Conservation (phyloP, 2,797 vertebrate species). For the Alosa sapidissima region DNA sequence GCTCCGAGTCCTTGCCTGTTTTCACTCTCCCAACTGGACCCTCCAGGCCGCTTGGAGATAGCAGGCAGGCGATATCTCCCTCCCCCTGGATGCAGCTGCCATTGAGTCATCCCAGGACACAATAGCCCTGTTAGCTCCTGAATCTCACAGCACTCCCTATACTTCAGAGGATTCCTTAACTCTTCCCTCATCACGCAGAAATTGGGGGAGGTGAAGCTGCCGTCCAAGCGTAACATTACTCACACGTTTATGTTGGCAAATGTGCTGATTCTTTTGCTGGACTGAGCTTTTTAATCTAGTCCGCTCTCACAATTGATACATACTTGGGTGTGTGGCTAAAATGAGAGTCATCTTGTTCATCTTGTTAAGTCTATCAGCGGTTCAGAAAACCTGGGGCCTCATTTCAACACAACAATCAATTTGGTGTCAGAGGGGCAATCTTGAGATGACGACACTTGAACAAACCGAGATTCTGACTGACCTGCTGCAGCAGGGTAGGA, state of each 20-base stretch:
- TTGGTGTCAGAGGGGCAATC: no score
- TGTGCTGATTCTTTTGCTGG: neutral
- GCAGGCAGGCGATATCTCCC: slow-evolving; percentile 5
- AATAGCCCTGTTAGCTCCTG: neutral
- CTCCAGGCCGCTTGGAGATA: slow-evolving; percentile 1
- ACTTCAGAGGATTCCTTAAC: neutral
- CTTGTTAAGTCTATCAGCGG: neutral
- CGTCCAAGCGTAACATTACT: neutral
- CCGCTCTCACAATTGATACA: neutral
- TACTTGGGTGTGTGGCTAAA: neutral
- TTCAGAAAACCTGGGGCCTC: no score
- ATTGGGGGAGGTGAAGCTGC: neutral
- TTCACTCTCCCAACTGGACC: neutral
- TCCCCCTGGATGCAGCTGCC: neutral
- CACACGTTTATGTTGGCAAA: neutral
- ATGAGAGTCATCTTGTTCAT: neutral
- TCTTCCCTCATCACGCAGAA: neutral
- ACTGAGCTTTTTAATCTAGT: neutral
- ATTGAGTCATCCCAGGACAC: slow-evolving; percentile 20
- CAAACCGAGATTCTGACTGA: no score
- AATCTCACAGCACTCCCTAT: neutral
- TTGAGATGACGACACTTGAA: no score
- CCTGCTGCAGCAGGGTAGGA: no score
- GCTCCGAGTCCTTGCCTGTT: slow-evolving; percentile 3
- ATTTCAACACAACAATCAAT: no score